Conservation (phyloP, 2,888 invertebrate species). For the Gibbula magus region DNA sequence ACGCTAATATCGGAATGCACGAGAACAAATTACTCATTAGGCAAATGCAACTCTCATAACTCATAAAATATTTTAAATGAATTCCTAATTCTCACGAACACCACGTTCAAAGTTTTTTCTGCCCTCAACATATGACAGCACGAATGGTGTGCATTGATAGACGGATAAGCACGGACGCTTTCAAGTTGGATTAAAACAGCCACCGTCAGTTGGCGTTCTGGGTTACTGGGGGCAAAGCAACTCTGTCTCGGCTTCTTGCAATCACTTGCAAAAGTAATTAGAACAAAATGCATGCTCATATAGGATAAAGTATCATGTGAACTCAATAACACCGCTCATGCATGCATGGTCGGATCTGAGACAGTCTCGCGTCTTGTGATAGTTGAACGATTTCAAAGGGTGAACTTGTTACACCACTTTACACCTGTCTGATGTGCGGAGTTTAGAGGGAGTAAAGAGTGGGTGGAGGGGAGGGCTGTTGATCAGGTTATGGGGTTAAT, state of each 20-base stretch:
- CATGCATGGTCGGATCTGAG: neutral
- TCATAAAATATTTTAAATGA: no score
- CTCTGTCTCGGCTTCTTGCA: neutral
- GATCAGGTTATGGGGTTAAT: no score
- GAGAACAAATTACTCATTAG: no score
- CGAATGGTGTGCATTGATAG: neutral
- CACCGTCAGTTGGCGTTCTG: neutral
- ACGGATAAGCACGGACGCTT: neutral
- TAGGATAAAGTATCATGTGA: neutral
- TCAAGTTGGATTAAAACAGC: neutral
- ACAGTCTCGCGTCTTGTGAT: neutral
- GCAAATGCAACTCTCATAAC: no score
- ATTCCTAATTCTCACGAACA: no score
- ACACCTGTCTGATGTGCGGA: neutral
- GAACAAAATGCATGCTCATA: constrained; percentile 11
- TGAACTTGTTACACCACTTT: neutral
- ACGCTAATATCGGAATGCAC: no score
- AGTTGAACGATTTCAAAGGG: neutral
- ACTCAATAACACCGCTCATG: neutral
- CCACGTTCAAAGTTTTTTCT: neutral
- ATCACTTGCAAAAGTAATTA: neutral
- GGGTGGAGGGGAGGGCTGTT: neutral
- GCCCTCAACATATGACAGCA: constrained; percentile 1
- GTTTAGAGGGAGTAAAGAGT: neutral
- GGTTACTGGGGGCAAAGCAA: constrained; percentile 2